phyloP scores from a whole-genome alignment of 2,888 invertebrate species.

The Blastobasis lacticolella region DNA sequence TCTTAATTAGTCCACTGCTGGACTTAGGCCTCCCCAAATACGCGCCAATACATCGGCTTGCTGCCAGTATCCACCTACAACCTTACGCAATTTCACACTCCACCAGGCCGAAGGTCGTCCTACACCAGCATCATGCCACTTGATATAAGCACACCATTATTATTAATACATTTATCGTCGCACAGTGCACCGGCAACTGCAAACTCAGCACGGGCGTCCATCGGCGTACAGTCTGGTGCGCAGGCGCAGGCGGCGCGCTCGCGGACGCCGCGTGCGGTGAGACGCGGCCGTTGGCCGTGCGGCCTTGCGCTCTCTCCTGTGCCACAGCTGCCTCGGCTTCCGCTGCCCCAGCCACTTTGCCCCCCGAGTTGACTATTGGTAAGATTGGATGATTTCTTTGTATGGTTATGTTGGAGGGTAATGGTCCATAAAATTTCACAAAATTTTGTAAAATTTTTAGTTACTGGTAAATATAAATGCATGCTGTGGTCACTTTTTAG shows the following conservation, averaged over 20 bases:
- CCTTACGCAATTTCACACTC: no score
- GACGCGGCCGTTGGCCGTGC: conserved; percentile 41
- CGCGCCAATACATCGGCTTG: no score
- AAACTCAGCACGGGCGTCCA: conserved; percentile 46
- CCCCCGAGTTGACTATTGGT: conserved; percentile 39
- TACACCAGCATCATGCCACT: no score
- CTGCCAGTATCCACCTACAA: no score
- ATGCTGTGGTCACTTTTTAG: no score
- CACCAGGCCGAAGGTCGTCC: no score
- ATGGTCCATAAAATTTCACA: no score
- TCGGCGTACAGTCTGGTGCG: conserved; percentile 66
- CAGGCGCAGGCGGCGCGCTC: conserved; percentile 37
- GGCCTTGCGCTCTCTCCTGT: conserved; percentile 23
- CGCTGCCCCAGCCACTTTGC: conserved; percentile 14
- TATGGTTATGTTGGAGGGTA: not conserved
- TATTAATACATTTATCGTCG: not conserved
- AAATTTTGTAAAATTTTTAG: no score
- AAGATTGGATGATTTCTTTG: conserved; percentile 1
- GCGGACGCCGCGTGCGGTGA: conserved; percentile 45
- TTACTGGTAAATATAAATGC: no score
- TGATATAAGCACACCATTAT: no score
- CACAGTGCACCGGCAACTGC: conserved; percentile 56
- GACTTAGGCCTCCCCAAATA: no score
- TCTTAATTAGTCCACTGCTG: no score
- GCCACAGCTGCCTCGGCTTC: not conserved